Percentiles rank a stretch among this genome's conserved stretches.
These are phyloP conservation scores for Columba janthina DNA, from an alignment of 2,113 vertebrate species.

Conservation along the genomic window DNA sequence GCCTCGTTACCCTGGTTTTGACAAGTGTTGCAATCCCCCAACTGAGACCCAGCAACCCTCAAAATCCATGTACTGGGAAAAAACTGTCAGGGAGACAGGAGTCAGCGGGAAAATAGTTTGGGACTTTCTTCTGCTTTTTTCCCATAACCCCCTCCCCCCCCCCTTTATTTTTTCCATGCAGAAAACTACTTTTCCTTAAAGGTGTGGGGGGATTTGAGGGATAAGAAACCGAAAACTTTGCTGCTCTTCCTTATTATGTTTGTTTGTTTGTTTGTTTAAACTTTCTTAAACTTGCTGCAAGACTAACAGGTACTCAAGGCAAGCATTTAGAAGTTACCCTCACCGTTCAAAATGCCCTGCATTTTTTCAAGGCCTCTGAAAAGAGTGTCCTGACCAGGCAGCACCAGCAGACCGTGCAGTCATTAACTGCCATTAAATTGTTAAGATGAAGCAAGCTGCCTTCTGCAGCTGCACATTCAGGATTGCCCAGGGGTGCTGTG, in stretches of 20 bases:
- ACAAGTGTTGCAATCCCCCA: neutral
- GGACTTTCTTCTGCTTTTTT: neutral
- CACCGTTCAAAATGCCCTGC: neutral
- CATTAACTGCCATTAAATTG: neutral
- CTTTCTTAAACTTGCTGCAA: neutral
- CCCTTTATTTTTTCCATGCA: neutral
- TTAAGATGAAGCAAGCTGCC: neutral
- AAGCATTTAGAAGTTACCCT: neutral
- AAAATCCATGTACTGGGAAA: neutral
- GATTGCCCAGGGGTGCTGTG: neutral
- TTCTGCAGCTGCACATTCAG: neutral
- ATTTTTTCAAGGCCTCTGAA: neutral
- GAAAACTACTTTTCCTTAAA: neutral
- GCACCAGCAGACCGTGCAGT: neutral
- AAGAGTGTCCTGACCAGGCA: neutral
- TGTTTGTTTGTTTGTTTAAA: neutral
- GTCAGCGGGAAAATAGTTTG: neutral
- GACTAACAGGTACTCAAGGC: neutral
- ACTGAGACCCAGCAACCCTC: neutral
- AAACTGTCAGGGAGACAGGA: neutral
- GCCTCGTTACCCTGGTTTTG: accelerated
- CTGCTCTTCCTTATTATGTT: neutral
- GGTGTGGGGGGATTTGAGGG: neutral
- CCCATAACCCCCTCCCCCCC: no score
- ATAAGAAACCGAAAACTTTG: neutral